Evolutionary conservation across 2,888 invertebrate genomes (phyloP), one percentile per base, ranked within the genome.

Genomic region (Dione juno): DNA sequence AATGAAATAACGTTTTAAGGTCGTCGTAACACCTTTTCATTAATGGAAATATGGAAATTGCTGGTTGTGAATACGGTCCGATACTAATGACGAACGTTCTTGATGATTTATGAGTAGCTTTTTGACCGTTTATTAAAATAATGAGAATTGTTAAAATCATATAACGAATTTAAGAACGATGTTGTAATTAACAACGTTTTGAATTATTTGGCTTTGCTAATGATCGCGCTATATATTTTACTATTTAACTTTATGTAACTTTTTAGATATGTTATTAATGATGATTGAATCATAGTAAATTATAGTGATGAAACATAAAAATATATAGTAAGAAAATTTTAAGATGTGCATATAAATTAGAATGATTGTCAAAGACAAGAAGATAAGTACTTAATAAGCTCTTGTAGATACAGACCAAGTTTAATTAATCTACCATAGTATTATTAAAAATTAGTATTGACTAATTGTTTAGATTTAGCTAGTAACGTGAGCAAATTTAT

Each of bases 31-130:
- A 63, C 63, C 54, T 61, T 69, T 69, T 76, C 79, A 78, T 81
- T 88, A 86, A 87, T 85, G 84, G 83, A 88, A 87, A 87, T 89
- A 90, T 90, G 89, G 83, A 86, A 90, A 89, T 89, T 79, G 78
- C 80, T 72, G 76, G 82, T 82, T 83, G 74, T 77, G 79, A 79
- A 79, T 81, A 80, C 78, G 78, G 76, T 77, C 79, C 77, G 77
- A 78, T 82, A 80, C 80, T 84, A 84, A 84, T 84, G 83, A 82
- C 82, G 81, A 80, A 81, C 81, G 79, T 76, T 76, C 76, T 74
- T 70, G 77, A 85, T 90, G 90, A 91, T 90, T 90, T 89, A 90
- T 90, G 89, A 82, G 80, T 78, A 75, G 74, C 77, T 78, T 84
- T 69, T 85, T 81, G 82, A 79, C 80, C 83, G 85, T 87, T 89